Evolutionary conservation across 1,140 invertebrate genomes (phyloP).

Genomic region (Pollicipes pollicipes): DNA sequence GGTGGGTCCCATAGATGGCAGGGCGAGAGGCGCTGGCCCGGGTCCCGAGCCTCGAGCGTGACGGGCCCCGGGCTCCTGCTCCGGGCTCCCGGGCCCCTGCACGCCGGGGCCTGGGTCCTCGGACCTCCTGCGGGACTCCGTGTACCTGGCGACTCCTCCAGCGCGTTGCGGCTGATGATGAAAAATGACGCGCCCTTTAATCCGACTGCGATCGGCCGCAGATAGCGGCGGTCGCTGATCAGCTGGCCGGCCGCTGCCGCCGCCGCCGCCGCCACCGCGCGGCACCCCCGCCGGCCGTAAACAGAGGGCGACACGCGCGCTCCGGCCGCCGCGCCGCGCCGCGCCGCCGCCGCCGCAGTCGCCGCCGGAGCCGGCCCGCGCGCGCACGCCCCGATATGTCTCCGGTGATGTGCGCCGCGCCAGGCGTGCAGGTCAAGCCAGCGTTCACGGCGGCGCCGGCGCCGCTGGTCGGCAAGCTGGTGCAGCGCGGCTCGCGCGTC

Average conservation of each 20-base stretch:
- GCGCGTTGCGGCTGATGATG: background rate
- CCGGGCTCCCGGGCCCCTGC: too few species aligned
- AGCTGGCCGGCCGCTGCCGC: background rate
- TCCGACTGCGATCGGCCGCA: background rate
- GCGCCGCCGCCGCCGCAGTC: background rate
- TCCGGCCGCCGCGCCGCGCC: too few species aligned
- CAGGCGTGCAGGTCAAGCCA: background rate
- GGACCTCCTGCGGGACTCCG: too few species aligned
- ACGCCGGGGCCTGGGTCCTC: too few species aligned
- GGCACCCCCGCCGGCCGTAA: too few species aligned
- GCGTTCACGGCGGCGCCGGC: background rate
- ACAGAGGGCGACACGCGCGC: too few species aligned
- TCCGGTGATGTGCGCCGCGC: background rate
- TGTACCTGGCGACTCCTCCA: too few species aligned
- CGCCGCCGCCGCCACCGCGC: too few species aligned
- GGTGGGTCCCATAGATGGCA: too few species aligned
- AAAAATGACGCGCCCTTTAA: background rate
- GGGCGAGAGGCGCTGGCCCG: too few species aligned
- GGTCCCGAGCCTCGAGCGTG: too few species aligned
- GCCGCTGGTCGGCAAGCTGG: background rate
- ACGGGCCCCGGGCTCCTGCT: too few species aligned
- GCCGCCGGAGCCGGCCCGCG: slow-evolving; percentile 11
- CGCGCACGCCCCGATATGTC: slow-evolving; percentile 5
- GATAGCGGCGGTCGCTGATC: background rate
- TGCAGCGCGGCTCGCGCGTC: background rate